phyloP scores from a whole-genome alignment of 2,113 vertebrate genomes.

The Phaethornis superciliosus region DNA sequence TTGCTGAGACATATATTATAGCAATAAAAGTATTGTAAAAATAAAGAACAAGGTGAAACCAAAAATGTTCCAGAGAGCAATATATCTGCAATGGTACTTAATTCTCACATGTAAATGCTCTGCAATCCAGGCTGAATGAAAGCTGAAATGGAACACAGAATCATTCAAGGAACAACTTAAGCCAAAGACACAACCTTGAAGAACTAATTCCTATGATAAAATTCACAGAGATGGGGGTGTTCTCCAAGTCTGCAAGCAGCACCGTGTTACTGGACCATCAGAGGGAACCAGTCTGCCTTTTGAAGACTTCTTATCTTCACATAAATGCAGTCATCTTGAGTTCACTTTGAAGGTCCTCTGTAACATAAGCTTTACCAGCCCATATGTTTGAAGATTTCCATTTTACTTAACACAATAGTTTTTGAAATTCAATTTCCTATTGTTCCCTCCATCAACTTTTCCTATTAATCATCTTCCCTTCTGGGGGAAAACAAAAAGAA shows the following conservation, averaged over 20 bases:
- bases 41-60: neutral
- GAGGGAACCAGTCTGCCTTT: neutral
- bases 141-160: neutral
- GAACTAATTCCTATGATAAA: neutral
- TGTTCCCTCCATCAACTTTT: no score
- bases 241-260: neutral
- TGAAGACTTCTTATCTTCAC: neutral
- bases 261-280: neutral
- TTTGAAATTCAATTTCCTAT: neutral
- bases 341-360: neutral
- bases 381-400: neutral
- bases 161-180: neutral
- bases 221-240: neutral
- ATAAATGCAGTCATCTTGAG: neutral
- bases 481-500: rapidly evolving
- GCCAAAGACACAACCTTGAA: neutral
- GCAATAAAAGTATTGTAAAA: neutral
- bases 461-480: neutral
- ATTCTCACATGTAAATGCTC: neutral
- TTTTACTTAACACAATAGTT: neutral
- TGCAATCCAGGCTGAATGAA: neutral
- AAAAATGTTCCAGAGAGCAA: neutral
- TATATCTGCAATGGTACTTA: neutral
- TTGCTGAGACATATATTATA: neutral
- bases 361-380: neutral